Percentiles rank a stretch among this genome's conserved stretches.
Conservation (phyloP, 2,113 vertebrate genomes). For the Prunella himalayana region DNA sequence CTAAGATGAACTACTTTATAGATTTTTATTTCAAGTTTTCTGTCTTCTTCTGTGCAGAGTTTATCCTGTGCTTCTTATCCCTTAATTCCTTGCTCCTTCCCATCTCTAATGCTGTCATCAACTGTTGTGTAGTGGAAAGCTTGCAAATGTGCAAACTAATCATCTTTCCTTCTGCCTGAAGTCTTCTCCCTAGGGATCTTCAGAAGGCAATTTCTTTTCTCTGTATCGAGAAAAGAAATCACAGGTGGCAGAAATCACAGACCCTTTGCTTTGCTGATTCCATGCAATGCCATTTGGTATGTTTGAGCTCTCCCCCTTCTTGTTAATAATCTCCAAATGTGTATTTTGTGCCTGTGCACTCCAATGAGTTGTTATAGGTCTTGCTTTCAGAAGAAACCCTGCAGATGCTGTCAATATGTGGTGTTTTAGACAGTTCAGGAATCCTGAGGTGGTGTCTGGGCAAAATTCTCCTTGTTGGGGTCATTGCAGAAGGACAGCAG, state of each 20-base stretch:
- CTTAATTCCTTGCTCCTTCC: not conserved
- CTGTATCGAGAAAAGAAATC: not conserved
- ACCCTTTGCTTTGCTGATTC: not conserved
- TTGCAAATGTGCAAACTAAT: not conserved
- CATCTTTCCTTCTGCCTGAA: not conserved
- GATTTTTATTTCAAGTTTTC: not conserved
- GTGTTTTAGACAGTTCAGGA: not conserved
- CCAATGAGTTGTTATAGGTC: not conserved
- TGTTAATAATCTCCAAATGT: not conserved
- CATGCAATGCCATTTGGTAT: not conserved
- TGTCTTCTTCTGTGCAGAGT: not conserved
- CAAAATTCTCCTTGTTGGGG: no score
- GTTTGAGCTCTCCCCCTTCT: not conserved
- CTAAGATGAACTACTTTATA: not conserved
- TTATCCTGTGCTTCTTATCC: not conserved
- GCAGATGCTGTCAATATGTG: not conserved
- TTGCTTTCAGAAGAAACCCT: not conserved
- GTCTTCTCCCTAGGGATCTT: not conserved
- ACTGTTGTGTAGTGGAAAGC: constrained; percentile 1
- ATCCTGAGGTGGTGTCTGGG: not conserved
- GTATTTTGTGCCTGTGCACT: not conserved
- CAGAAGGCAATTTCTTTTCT: constrained; percentile 4
- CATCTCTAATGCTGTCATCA: not conserved
- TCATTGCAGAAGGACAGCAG: no score
- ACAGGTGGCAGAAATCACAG: not conserved